A percentile compares a stretch with the other conserved stretches of the same genome.
phyloP scores from a whole-genome alignment of 2,888 invertebrate species.

The Mongoloraphidia duomilia region DNA sequence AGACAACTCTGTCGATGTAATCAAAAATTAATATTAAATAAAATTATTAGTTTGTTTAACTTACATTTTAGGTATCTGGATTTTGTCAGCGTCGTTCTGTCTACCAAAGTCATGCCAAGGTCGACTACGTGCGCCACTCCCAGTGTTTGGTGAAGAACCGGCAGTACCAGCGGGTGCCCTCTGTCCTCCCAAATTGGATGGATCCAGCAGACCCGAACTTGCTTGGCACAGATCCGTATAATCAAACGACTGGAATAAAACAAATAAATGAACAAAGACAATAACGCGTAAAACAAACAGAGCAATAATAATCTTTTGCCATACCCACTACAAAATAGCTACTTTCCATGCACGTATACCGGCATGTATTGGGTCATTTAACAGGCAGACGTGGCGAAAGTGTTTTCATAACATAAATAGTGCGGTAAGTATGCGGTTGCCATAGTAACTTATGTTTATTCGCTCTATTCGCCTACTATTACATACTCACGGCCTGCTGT shows the following conservation, averaged over 20 bases:
- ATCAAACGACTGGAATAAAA: slow-evolving; percentile 65
- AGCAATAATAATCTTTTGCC: too few species aligned
- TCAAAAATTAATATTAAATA: slow-evolving; percentile 2
- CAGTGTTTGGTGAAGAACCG: slow-evolving; percentile 33
- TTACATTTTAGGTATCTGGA: slow-evolving; percentile 96
- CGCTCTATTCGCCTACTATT: too few species aligned
- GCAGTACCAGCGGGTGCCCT: slow-evolving; percentile 22
- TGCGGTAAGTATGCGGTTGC: too few species aligned
- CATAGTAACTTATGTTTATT: too few species aligned
- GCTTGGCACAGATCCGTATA: slow-evolving; percentile 78
- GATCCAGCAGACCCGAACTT: slow-evolving; percentile 27
- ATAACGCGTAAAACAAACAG: slow-evolving; percentile 1
- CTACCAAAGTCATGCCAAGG: slow-evolving; percentile 92
- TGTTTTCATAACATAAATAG: too few species aligned
- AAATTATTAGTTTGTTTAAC: slow-evolving; percentile 28
- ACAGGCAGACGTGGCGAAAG: too few species aligned
- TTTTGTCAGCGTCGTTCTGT: slow-evolving; percentile 88
- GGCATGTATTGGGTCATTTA: too few species aligned
- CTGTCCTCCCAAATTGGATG: slow-evolving; percentile 26
- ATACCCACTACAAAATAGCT: too few species aligned
- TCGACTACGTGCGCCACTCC: slow-evolving; percentile 54
- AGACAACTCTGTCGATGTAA: slow-evolving; percentile 1
- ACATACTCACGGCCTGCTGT: too few species aligned
- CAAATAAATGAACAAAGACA: slow-evolving; percentile 9
- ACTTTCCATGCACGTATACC: too few species aligned